Evolutionary conservation across 1,140 invertebrate genomes (phyloP).

Genomic region (Lordiphosa clarofinis): DNA sequence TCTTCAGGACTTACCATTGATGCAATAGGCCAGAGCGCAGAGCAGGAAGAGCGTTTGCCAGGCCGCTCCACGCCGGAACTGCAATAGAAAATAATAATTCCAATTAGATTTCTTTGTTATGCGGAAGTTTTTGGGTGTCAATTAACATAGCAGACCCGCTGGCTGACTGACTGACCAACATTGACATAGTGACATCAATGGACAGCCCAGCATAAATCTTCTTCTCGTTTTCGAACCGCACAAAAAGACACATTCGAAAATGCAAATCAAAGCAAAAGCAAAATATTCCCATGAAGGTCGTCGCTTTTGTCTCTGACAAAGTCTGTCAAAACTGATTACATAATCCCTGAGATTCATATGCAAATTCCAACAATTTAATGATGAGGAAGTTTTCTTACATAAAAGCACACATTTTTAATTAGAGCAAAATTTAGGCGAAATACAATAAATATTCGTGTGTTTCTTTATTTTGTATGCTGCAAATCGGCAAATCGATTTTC

Average conservation of each 20-base stretch:
- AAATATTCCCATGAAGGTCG: constrained; percentile 58
- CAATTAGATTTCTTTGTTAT: constrained; percentile 4
- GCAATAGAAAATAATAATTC: constrained; percentile 28
- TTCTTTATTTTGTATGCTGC: constrained; percentile 2
- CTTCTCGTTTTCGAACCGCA: constrained; percentile 2
- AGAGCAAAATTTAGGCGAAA: constrained; percentile 4
- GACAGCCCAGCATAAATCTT: constrained; percentile 21
- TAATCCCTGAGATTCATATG: constrained; percentile 52
- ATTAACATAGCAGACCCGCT: constrained; percentile 10
- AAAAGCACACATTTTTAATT: not conserved
- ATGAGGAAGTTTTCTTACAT: constrained; percentile 15
- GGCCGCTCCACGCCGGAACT: constrained; percentile 76
- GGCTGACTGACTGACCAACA: constrained; percentile 16
- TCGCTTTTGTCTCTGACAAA: not conserved
- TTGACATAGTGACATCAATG: constrained; percentile 62
- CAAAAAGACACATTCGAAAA: constrained; percentile 30
- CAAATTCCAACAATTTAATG: constrained; percentile 48
- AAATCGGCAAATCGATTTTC: constrained; percentile 40
- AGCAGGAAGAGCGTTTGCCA: constrained; percentile 74
- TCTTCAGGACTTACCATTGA: constrained; percentile 59
- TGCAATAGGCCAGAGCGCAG: constrained; percentile 64
- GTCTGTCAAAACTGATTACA: constrained; percentile 41
- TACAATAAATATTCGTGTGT: constrained; percentile 9
- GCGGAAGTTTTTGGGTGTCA: constrained; percentile 22
- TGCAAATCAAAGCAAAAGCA: constrained; percentile 6